Evolutionary conservation across 2,888 invertebrate species (phyloP).

Genomic region (Yponomeuta cagnagella): DNA sequence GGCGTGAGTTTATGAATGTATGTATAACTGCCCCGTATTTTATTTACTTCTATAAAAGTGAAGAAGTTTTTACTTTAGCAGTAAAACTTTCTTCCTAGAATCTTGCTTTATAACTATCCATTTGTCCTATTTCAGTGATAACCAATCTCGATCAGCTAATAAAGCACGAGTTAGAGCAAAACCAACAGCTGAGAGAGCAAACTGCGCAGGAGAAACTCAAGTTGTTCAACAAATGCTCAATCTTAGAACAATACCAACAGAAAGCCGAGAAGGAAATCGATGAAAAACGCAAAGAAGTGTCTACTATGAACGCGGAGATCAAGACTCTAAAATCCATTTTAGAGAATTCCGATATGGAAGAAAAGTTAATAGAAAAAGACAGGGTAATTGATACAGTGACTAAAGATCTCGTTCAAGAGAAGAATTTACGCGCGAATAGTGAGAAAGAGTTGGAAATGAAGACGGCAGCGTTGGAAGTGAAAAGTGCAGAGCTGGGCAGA

Average conservation of each 20-base stretch:
- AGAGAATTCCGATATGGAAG: constrained; percentile 25
- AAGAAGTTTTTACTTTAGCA: no score
- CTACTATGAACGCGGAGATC: constrained; percentile 30
- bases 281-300: constrained; percentile 38
- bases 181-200: constrained; percentile 32
- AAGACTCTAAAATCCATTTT: constrained; percentile 26
- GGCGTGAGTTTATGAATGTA: no score
- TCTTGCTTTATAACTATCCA: no score
- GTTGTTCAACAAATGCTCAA: constrained; percentile 37
- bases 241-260: constrained; percentile 41
- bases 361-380: constrained; percentile 36
- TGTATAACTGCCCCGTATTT: no score
- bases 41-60: no score
- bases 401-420: constrained; percentile 38
- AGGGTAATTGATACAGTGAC: constrained; percentile 34
- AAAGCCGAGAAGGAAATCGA: constrained; percentile 44
- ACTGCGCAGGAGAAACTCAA: constrained; percentile 35
- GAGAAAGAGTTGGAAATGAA: constrained; percentile 31
- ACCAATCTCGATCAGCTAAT: constrained; percentile 36
- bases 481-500: constrained; percentile 27
- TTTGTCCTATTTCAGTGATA: constrained; percentile 39
- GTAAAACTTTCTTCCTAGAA: no score
- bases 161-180: constrained; percentile 34
- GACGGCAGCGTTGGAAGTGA: constrained; percentile 26
- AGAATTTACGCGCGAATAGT: constrained; percentile 30